A percentile compares a stretch with the other conserved stretches of the same genome.
Conservation (phyloP, 2,797 vertebrate genomes). For the Parotocinclus haroldoi region DNA sequence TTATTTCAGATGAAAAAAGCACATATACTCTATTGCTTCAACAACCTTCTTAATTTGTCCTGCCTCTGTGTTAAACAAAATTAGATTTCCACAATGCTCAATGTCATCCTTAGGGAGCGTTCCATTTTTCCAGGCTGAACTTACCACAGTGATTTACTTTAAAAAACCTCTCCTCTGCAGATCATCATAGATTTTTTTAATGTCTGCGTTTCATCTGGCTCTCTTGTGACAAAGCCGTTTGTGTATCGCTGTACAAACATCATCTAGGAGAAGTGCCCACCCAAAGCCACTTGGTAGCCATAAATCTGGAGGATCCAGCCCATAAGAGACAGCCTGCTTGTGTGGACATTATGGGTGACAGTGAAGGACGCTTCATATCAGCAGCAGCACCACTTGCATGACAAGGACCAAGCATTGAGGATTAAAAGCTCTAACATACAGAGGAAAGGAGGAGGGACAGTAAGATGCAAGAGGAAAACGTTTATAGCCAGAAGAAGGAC, state of each 20-base stretch:
- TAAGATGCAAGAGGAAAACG: neutral
- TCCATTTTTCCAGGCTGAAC: constrained; percentile 33
- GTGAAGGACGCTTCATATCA: constrained; percentile 72
- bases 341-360: constrained; percentile 71
- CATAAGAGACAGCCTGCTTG: constrained; percentile 56
- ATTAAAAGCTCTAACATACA: constrained; percentile 48
- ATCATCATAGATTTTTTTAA: constrained; percentile 67
- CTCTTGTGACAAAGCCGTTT: constrained; percentile 52
- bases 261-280: constrained; percentile 60
- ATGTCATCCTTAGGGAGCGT: constrained; percentile 52
- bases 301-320: constrained; percentile 67
- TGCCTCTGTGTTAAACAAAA: neutral
- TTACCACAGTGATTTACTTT: constrained; percentile 39
- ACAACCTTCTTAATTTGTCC: constrained; percentile 40
- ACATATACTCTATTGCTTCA: constrained; percentile 7
- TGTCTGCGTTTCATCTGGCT: constrained; percentile 63
- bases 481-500: constrained; percentile 53
- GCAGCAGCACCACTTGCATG: constrained; percentile 53
- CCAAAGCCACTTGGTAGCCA: constrained; percentile 64
- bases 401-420: constrained; percentile 43
- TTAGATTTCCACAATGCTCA: constrained; percentile 38
- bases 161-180: constrained; percentile 43
- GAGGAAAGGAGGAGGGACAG: constrained; percentile 7
- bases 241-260: constrained; percentile 71
- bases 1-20: neutral